A percentile compares a stretch with the other conserved stretches of the same genome.
Evolutionary conservation across 2,113 vertebrate genomes (phyloP).

Genomic region (Eclectus roratus): DNA sequence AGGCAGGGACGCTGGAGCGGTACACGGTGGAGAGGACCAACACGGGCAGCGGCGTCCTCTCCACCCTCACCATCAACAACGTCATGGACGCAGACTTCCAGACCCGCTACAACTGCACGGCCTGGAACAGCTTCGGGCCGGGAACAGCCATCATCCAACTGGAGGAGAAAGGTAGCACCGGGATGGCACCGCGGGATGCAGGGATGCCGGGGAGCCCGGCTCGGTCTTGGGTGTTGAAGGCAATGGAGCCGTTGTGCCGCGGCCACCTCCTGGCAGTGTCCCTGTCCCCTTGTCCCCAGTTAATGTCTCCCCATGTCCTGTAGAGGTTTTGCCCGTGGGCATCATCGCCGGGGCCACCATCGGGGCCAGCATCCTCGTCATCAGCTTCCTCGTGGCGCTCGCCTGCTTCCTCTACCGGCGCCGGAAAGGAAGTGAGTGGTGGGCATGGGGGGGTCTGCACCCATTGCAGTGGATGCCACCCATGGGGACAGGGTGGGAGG

Average conservation of each 20-base stretch:
- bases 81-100: slow-evolving; percentile 93
- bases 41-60: slow-evolving; percentile 84
- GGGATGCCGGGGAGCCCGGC: rapidly evolving
- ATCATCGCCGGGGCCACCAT: slow-evolving; percentile 88
- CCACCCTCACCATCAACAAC: slow-evolving; percentile 94
- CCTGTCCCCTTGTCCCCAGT: neutral
- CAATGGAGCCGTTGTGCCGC: rapidly evolving
- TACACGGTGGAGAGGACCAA: slow-evolving; percentile 93
- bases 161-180: slow-evolving; percentile 80
- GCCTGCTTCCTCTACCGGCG: slow-evolving; percentile 91
- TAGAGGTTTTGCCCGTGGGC: slow-evolving; percentile 89
- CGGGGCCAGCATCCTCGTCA: slow-evolving; percentile 82
- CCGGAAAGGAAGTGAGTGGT: slow-evolving; percentile 94
- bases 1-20: slow-evolving; percentile 89
- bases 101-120: slow-evolving; percentile 95
- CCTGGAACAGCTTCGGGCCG: slow-evolving; percentile 92
- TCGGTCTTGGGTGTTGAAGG: rapidly evolving
- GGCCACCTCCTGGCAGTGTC: neutral
- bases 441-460: rapidly evolving
- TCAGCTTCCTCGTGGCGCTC: slow-evolving; percentile 80
- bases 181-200: rapidly evolving
- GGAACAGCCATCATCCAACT: slow-evolving; percentile 93
- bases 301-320: neutral
- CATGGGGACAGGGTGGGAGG: rapidly evolving
- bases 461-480: rapidly evolving